These are phyloP conservation scores for Pteropus alecto DNA, from an alignment of 2,113 vertebrate genomes.

Conservation along the genomic window DNA sequence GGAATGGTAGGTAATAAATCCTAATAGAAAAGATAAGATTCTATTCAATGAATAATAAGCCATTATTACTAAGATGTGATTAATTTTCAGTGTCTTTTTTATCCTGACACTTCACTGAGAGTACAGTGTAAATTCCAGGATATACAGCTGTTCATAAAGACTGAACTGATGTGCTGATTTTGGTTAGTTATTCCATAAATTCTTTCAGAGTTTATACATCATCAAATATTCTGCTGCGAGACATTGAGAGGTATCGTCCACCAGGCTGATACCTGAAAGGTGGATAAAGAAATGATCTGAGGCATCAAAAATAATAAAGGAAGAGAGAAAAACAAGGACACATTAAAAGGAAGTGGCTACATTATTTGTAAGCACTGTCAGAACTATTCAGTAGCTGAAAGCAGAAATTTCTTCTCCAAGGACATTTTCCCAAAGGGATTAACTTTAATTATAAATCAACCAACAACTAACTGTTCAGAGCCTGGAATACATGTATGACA, in stretches of 20 bases:
- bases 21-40: conserved; percentile 57
- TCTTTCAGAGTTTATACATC: conserved; percentile 87
- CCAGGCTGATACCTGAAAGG: conserved; percentile 88
- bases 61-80: conserved; percentile 57
- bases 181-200: conserved; percentile 39
- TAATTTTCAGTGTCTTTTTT: conserved; percentile 38
- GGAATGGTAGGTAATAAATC: conserved; percentile 47
- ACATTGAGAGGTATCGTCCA: conserved; percentile 96
- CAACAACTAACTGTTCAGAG: background rate
- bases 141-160: conserved; percentile 60
- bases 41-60: conserved; percentile 17
- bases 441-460: conserved; percentile 47
- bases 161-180: conserved; percentile 49
- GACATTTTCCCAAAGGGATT: conserved; percentile 3
- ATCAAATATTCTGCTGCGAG: conserved; percentile 94
- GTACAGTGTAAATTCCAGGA: conserved; percentile 46
- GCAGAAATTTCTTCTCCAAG: background rate
- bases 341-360: conserved; percentile 28
- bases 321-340: conserved; percentile 29
- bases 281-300: conserved; percentile 62
- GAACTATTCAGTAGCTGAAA: conserved; percentile 24
- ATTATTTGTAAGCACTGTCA: conserved; percentile 23
- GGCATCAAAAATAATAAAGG: conserved; percentile 25
- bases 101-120: conserved; percentile 43
- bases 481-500: background rate